phyloP scores from a whole-genome alignment of 2,888 invertebrate species.

The Lycocerus yunnanus region DNA sequence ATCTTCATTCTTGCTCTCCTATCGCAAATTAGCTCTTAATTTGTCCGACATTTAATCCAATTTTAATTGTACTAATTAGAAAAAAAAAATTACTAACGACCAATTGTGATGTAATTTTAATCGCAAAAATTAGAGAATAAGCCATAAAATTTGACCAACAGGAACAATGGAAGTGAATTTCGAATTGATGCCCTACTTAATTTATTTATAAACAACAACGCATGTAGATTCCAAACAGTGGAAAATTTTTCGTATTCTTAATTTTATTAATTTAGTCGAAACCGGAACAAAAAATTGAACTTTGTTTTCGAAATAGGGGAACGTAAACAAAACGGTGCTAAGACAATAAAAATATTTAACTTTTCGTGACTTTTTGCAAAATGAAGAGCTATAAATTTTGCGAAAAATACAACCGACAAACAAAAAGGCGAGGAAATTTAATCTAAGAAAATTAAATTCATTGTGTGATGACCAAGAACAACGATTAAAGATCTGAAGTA shows the following conservation, averaged over 20 bases:
- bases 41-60: too few species aligned
- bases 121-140: background rate
- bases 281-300: background rate
- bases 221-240: background rate
- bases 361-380: background rate
- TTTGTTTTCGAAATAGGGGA: background rate
- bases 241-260: background rate
- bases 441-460: background rate
- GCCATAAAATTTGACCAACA: background rate
- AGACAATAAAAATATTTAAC: background rate
- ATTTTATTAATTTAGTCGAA: background rate
- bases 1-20: too few species aligned
- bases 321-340: background rate
- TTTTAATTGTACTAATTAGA: background rate
- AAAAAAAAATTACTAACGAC: background rate
- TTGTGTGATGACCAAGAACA: background rate
- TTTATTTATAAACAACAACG: background rate
- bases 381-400: background rate
- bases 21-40: background rate
- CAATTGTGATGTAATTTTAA: background rate
- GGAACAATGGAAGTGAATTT: background rate
- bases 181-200: background rate
- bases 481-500: background rate
- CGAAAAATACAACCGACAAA: background rate
- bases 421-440: background rate